phyloP scores from a whole-genome alignment of 2,113 vertebrate genomes.

The Dermatemys mawii region DNA sequence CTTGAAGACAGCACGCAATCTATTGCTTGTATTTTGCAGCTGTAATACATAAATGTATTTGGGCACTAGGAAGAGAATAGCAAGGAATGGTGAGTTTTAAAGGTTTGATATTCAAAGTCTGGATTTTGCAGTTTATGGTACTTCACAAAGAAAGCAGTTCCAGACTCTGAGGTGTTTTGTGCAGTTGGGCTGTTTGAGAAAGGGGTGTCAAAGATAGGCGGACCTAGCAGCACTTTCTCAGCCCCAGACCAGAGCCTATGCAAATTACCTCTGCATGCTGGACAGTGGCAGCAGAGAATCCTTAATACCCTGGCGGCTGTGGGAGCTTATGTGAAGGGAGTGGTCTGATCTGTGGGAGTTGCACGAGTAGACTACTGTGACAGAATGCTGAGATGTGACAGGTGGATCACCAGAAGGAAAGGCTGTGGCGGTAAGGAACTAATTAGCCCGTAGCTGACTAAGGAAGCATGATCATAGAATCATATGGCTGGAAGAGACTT shows the following conservation, averaged over 20 bases:
- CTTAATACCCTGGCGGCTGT: background rate
- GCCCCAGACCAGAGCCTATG: background rate
- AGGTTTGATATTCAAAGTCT: background rate
- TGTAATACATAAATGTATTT: background rate
- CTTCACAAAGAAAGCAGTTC: background rate
- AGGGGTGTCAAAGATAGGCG: background rate
- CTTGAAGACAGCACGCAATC: background rate
- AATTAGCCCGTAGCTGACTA: background rate
- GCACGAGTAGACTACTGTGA: background rate
- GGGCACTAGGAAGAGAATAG: background rate
- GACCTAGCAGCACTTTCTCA: background rate
- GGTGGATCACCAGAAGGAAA: background rate
- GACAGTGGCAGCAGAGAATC: accelerated
- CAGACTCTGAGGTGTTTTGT: background rate
- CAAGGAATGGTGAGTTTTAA: background rate
- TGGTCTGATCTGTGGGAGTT: background rate
- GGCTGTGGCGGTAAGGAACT: background rate
- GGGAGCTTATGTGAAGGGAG: background rate
- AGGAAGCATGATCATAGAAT: background rate
- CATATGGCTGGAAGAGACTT: too few species aligned
- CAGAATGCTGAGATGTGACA: background rate
- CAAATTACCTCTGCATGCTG: background rate
- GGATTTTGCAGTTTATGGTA: background rate
- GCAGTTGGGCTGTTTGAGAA: background rate
- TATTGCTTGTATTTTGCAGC: background rate